Evolutionary conservation across 2,797 vertebrate species (phyloP), one percentile per base, ranked within the genome.

Genomic region (Cyclopterus lumpus): DNA sequence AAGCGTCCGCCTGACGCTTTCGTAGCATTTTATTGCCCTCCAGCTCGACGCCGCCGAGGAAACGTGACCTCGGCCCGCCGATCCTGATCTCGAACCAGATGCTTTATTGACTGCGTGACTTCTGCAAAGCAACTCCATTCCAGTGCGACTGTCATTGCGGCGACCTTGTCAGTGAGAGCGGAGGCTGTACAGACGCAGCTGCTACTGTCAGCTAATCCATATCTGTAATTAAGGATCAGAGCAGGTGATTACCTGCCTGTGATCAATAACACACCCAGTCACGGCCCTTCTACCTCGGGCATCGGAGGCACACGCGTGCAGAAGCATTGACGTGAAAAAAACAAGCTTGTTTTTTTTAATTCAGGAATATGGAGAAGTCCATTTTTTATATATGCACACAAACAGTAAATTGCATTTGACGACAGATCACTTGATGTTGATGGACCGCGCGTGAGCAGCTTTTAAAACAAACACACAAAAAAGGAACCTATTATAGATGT

Each of bases 151-250:
- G 57, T 72, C 28, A 84, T 80, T 80, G 81, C 40, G 1, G 4
- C 74, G 80, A 89, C 86, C 86, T 90, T 78, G 83, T 68, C 75
- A 62, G 5, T 70, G 28, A 22, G 22, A 73, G 57, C 8, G 44
- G 58, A 44, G 48, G 66, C 9, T 62, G 34, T 49, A 65, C 28
- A 57, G 57, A 77, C 5, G 6, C 65, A 81, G 67, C 77, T 77
- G 73, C 79, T 64, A 7, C 48, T 46, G 61, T 18, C 73, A 44
- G 70, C 63, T 49, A 75, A 85, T 91, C 86, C 22, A 87, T 89
- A 80, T 2, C 32, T 80, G 84, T 83, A 81, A 89, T 90, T 81
- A 85, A 80, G 83, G 75, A 81, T 85, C 75, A 85, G 81, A 67
- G 36, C 73, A 22, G 77, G 70, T 79, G 84, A 89, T 89, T 84